A percentile compares a stretch with the other conserved stretches of the same genome.
Conservation (phyloP, 1,140 invertebrate species). For the Notospermus geniculatus region DNA sequence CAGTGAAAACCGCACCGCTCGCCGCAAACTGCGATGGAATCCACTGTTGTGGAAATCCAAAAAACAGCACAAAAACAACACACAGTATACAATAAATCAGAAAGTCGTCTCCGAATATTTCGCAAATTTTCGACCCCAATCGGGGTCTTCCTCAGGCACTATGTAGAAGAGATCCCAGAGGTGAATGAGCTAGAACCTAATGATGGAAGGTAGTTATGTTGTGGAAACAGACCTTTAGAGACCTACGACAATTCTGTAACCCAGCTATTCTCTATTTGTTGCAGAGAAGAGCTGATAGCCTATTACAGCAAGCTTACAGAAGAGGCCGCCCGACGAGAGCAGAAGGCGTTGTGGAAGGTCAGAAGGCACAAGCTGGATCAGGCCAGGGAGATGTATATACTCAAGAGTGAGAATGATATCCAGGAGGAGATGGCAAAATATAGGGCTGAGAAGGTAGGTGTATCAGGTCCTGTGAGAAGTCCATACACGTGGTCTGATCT, state of each 20-base stretch:
- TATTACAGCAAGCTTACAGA: slow-evolving; percentile 47
- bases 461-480: background rate
- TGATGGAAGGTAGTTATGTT: too few species aligned
- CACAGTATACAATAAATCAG: too few species aligned
- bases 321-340: slow-evolving; percentile 41
- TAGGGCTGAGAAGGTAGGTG: background rate
- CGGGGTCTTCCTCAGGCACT: too few species aligned
- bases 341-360: slow-evolving; percentile 48
- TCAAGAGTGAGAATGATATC: slow-evolving; percentile 30
- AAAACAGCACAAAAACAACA: too few species aligned
- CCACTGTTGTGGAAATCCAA: too few species aligned
- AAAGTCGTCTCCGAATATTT: too few species aligned
- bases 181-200: too few species aligned
- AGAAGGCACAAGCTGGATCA: slow-evolving; percentile 33
- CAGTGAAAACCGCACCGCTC: too few species aligned
- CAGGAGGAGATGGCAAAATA: slow-evolving; percentile 26
- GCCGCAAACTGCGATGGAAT: too few species aligned
- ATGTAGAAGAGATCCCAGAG: too few species aligned
- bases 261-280: background rate
- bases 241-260: background rate
- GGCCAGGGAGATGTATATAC: slow-evolving; percentile 29
- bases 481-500: background rate
- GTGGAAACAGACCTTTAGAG: too few species aligned
- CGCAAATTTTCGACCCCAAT: too few species aligned
- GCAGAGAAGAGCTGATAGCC: slow-evolving; percentile 44